Evolutionary conservation across 2,888 invertebrate genomes (phyloP), one percentile per base, ranked within the genome.

Genomic region (Watsonalla cultraria): DNA sequence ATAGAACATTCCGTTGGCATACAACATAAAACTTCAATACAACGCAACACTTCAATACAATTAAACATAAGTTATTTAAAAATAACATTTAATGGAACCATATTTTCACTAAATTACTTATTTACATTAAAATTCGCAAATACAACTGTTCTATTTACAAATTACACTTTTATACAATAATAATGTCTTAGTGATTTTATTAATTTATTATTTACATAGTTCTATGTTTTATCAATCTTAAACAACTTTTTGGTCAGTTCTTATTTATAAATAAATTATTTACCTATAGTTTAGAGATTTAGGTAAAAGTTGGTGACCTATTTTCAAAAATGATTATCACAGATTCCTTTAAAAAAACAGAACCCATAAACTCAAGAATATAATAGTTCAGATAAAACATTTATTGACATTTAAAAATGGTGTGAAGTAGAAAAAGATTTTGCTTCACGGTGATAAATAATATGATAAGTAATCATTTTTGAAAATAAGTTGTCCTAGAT

Each of bases 201-300:
- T 53, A 70, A 65, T 65, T 74, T 76, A 74, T 63, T 84, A 84
- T 85, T 76, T 85, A 84, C 80, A 81, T 9, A 74, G 72, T 74
- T 71, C 76, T 76, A 80, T 69, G 65, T 64, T 70, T 67, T 77
- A 76, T 73, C 72, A 80, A 82, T 77, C 87, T 88, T 87, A 89
- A 73, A 81, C 70, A 86, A 89, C 81, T 74, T 88, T 62, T 90
- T 90, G 90, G 90, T 90, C 90, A 88, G 88, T 87, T 86, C 87
- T 87, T 90, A 87, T 74, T 74, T 65, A 73, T 80, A 82, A 78
- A 76, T 83, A 75, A 77, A 74, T 79, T 76, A 63, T 67, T 61
- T 49, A 64, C 24, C 24, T 24, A 67, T 64, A 67, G 63, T 68
- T 70, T 68, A 8, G 61, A 74, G 74, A 72, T 71, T 74, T 67